phyloP scores from a whole-genome alignment of 2,888 invertebrate species.

The Drosophila meridiana region DNA sequence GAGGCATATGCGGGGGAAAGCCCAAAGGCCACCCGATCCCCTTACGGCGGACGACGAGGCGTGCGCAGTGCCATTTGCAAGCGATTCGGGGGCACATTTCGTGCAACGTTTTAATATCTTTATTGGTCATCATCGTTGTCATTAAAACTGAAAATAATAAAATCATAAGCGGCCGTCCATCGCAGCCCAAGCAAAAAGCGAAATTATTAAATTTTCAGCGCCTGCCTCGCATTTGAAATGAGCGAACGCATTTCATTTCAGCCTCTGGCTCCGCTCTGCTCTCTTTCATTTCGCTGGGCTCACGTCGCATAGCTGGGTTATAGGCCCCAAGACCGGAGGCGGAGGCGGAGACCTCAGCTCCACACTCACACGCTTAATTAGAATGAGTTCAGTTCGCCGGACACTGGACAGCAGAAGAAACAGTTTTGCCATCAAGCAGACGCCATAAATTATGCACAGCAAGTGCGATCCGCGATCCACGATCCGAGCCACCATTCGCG shows the following conservation, averaged over 20 bases:
- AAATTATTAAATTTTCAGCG: constrained; percentile 78
- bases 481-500: neutral
- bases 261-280: neutral
- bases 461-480: constrained; percentile 46
- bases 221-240: constrained; percentile 76
- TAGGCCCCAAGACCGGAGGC: constrained; percentile 12
- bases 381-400: constrained; percentile 74
- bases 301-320: constrained; percentile 62
- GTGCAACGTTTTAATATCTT: constrained; percentile 81
- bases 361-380: constrained; percentile 65
- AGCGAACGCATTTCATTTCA: constrained; percentile 56
- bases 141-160: constrained; percentile 77
- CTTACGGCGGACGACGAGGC: constrained; percentile 30
- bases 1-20: constrained; percentile 63
- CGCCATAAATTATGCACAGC: constrained; percentile 76
- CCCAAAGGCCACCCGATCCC: constrained; percentile 43
- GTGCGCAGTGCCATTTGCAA: constrained; percentile 68
- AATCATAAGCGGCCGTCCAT: constrained; percentile 63
- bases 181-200: constrained; percentile 65
- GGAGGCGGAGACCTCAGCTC: constrained; percentile 7
- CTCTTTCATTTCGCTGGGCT: constrained; percentile 22
- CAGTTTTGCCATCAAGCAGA: constrained; percentile 44
- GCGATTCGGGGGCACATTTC: constrained; percentile 74
- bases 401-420: constrained; percentile 27
- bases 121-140: constrained; percentile 80